Conservation (phyloP, 2,113 vertebrate species). For the Dolichotis patagonum region DNA sequence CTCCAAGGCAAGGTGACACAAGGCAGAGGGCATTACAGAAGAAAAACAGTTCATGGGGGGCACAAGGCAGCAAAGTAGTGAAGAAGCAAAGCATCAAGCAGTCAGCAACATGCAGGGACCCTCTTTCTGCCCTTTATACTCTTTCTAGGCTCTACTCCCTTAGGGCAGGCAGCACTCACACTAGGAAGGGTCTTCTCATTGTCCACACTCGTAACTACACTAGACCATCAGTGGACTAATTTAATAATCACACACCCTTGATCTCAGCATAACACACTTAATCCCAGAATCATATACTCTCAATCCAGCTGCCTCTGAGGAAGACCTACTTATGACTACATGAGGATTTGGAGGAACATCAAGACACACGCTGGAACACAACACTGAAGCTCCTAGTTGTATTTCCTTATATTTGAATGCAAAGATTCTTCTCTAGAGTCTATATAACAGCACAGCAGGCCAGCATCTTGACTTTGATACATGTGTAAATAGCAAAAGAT, state of each 20-base stretch:
- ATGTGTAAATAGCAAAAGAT: background rate
- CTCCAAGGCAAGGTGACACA: background rate
- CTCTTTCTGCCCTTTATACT: background rate
- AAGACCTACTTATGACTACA: background rate
- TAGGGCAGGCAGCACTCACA: background rate
- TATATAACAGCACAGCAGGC: background rate
- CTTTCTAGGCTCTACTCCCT: background rate
- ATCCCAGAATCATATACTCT: background rate
- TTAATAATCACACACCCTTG: background rate
- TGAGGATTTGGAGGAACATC: background rate
- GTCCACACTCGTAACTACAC: background rate
- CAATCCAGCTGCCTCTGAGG: background rate
- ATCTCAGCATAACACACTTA: background rate
- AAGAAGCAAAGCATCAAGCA: background rate
- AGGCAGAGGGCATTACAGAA: background rate
- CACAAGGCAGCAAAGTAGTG: background rate
- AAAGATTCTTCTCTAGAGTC: background rate
- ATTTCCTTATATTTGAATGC: background rate
- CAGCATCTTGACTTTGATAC: background rate
- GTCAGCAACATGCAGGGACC: background rate
- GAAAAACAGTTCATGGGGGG: background rate
- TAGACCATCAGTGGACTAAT: background rate
- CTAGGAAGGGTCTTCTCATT: background rate
- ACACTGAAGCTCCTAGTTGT: background rate
- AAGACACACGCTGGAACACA: background rate